A percentile compares a stretch with the other conserved stretches of the same genome.
Conservation (phyloP, 1,140 invertebrate species). For the Megalonaias nervosa region DNA sequence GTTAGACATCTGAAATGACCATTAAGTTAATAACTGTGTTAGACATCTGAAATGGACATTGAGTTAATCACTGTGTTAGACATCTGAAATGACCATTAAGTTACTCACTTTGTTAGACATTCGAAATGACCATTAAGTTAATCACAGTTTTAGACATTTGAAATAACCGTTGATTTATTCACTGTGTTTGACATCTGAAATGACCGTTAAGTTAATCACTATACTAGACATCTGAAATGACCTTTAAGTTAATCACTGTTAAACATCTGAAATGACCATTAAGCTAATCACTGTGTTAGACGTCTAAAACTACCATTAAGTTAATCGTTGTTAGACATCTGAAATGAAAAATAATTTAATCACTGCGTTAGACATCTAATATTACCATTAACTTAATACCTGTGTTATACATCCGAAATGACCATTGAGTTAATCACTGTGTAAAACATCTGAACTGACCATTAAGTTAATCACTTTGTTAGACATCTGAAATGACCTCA, state of each 20-base stretch:
- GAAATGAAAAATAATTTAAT: neutral
- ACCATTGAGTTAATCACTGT: conserved; percentile 40
- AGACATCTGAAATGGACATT: too few relatives aligned
- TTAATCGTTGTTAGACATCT: conserved; percentile 37
- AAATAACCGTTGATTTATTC: conserved; percentile 33
- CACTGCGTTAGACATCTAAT: conserved; percentile 34
- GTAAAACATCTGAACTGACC: conserved; percentile 29
- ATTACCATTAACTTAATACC: conserved; percentile 36
- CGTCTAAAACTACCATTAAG: conserved; percentile 35
- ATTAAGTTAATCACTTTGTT: conserved; percentile 38
- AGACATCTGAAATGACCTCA: conserved; percentile 29
- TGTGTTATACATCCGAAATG: conserved; percentile 31
- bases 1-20: too few relatives aligned
- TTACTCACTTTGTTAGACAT: too few relatives aligned
- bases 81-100: too few relatives aligned
- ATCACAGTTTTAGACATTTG: conserved; percentile 20
- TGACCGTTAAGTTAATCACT: conserved; percentile 36
- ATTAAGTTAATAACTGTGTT: too few relatives aligned
- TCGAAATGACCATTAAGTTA: too few relatives aligned
- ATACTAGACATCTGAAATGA: conserved; percentile 29
- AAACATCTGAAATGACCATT: conserved; percentile 34
- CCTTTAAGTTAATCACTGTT: conserved; percentile 39
- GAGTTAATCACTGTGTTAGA: too few relatives aligned
- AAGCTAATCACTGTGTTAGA: conserved; percentile 38
- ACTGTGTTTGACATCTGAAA: conserved; percentile 34